Percentiles rank a stretch among this genome's conserved stretches.
Evolutionary conservation across 2,113 vertebrate species (phyloP).

Genomic region (Xenus cinereus): DNA sequence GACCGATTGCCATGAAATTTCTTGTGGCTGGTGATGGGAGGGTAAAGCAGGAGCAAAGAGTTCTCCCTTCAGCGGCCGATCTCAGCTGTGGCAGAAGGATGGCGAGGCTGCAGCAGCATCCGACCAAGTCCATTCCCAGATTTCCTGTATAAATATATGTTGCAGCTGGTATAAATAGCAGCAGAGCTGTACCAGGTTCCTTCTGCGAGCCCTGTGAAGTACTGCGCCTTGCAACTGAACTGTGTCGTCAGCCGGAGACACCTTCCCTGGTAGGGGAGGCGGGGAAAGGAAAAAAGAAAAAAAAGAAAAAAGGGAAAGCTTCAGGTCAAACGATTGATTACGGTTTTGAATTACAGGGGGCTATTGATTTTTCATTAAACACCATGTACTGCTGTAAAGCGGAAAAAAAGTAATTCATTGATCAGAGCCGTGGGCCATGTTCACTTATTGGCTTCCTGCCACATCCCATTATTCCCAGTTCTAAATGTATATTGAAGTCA

Average conservation of each 20-base stretch:
- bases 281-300: neutral
- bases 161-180: neutral
- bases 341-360: conserved; percentile 75
- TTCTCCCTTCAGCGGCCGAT: neutral
- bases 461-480: conserved; percentile 78
- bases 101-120: neutral
- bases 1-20: neutral
- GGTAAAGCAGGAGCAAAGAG: neutral
- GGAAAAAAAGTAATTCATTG: conserved; percentile 85
- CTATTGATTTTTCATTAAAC: conserved; percentile 96
- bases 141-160: neutral
- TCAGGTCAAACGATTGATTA: conserved; percentile 80
- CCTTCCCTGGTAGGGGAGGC: neutral
- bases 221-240: conserved; percentile 34
- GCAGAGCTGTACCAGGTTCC: neutral
- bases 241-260: conserved; percentile 3
- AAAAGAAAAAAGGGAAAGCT: conserved; percentile 54
- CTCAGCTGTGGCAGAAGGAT: neutral
- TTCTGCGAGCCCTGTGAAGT: conserved; percentile 5
- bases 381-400: conserved; percentile 66
- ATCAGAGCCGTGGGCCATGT: conserved; percentile 81
- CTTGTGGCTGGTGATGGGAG: neutral
- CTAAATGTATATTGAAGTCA: conserved; percentile 83
- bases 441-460: conserved; percentile 90
- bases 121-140: neutral